These are phyloP conservation scores for Temnothorax unifasciatus DNA, from an alignment of 2,888 invertebrate genomes.

Conservation along the genomic window DNA sequence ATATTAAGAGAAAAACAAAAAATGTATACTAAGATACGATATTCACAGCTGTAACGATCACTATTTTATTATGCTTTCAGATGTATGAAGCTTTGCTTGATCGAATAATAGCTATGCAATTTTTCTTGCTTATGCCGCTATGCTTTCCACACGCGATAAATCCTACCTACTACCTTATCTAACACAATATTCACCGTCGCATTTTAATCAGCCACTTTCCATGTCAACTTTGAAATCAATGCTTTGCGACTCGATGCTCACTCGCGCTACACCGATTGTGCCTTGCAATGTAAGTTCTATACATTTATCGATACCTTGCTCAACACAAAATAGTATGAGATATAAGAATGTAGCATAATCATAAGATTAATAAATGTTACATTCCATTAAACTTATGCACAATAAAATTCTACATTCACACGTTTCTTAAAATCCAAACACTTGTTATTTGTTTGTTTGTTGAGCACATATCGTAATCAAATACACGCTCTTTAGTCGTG, in stretches of 20 bases:
- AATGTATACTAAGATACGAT: slow-evolving; percentile 56
- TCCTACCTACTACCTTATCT: slow-evolving; percentile 20
- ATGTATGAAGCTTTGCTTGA: slow-evolving; percentile 85
- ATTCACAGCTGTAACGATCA: slow-evolving; percentile 75
- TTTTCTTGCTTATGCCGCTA: slow-evolving; percentile 85
- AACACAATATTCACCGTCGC: slow-evolving; percentile 38
- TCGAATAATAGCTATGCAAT: slow-evolving; percentile 82
- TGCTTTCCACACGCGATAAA: slow-evolving; percentile 83
- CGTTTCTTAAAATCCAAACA: slow-evolving; percentile 27
- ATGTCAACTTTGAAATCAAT: slow-evolving; percentile 75
- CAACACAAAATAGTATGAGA: slow-evolving; percentile 26
- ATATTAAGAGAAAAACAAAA: slow-evolving; percentile 42
- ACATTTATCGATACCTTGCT: slow-evolving; percentile 26
- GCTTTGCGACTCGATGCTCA: slow-evolving; percentile 76
- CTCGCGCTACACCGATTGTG: slow-evolving; percentile 74
- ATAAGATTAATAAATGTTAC: background rate
- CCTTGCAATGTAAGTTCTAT: slow-evolving; percentile 75
- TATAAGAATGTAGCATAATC: background rate
- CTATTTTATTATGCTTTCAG: slow-evolving; percentile 85
- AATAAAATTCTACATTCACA: slow-evolving; percentile 25
- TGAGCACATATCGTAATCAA: slow-evolving; percentile 76
- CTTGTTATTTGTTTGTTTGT: slow-evolving; percentile 63
- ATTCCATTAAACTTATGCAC: slow-evolving; percentile 20
- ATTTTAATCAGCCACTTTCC: slow-evolving; percentile 68
- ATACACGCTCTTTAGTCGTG: slow-evolving; percentile 74